Base-by-base conservation (phyloP, 2,888 invertebrate genomes). In the Myopa testacea region DNA sequence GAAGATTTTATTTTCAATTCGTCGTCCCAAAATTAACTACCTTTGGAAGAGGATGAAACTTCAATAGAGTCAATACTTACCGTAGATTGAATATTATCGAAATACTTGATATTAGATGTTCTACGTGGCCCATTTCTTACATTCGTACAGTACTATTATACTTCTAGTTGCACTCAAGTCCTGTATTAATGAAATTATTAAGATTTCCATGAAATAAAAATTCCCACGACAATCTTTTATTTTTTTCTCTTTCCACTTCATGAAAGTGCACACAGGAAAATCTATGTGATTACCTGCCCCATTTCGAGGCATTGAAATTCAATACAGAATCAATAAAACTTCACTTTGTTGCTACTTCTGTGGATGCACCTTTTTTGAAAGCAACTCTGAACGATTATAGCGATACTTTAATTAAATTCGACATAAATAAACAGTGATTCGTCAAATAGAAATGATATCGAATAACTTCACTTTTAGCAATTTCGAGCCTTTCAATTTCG, bases 371-470 rank as follows among this genome's bases (percentile, higher is more conserved):
- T 37, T 37, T 52, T 16, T 14, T 10, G 10, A 55, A 55, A 55
- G 70, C 70, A 70, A 26, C 52, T 55, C 12, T 6, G 55, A 50
- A 19, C 55, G 55, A 70, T 34, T 34, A 50, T 26, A 16, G 37
- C 38, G 12, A 38, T 34, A 1, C 37, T 65, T 14, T 34, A 65
- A 65, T 65, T 26, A 65, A 37, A 34, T 65, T 16, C 37, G 34
- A 63, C n/a, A 40, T 19, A 67, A 78, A 76, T 68, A 79, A 79
- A 80, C 80, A 80, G 79, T 80, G 85, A 85, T 86, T 86, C 84
- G 83, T 82, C 82, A 84, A 84, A 81, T 78, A 82, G 83, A 82
- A 82, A 77, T 80, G 77, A 85, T 86, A 87, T 87, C 87, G 81
- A 83, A 86, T 87, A 84, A 84, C 87, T 85, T 84, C 82, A 84